These are phyloP conservation scores for Myotis vivesi DNA, from an alignment of 2,797 vertebrate genomes.

Conservation along the genomic window DNA sequence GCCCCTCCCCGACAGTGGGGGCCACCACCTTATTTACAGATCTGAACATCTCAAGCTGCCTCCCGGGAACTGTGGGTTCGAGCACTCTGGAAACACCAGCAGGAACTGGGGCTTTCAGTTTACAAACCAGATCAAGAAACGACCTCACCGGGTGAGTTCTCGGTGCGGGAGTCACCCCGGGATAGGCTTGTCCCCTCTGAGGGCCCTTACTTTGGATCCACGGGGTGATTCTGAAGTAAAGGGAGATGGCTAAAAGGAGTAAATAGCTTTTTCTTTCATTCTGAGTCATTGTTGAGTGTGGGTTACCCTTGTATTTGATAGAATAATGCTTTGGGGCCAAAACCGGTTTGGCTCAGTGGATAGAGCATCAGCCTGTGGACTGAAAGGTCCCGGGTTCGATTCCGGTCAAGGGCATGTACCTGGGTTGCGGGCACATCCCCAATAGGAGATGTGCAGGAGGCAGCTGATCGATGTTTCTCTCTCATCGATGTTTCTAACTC, in stretches of 20 bases:
- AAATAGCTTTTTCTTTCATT: not conserved
- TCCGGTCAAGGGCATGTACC: no score
- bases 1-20: slow-evolving; percentile 83
- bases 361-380: no score
- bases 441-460: no score
- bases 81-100: slow-evolving; percentile 53
- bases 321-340: not conserved
- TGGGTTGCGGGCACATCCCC: no score
- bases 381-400: no score
- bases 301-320: not conserved
- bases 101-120: slow-evolving; percentile 76
- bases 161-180: no score
- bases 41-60: slow-evolving; percentile 87
- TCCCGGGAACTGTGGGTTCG: slow-evolving; percentile 86
- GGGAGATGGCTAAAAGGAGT: not conserved
- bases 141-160: slow-evolving; percentile 81
- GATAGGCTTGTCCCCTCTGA: not conserved
- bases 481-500: no score
- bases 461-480: no score
- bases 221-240: not conserved
- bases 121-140: slow-evolving; percentile 70
- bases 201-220: not conserved
- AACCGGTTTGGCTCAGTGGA: no score
- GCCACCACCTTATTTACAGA: slow-evolving; percentile 90
- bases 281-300: not conserved